Percentiles rank a stretch among this genome's conserved stretches.
phyloP scores from a whole-genome alignment of 1,140 invertebrate species.

The Ephestia elutella region DNA sequence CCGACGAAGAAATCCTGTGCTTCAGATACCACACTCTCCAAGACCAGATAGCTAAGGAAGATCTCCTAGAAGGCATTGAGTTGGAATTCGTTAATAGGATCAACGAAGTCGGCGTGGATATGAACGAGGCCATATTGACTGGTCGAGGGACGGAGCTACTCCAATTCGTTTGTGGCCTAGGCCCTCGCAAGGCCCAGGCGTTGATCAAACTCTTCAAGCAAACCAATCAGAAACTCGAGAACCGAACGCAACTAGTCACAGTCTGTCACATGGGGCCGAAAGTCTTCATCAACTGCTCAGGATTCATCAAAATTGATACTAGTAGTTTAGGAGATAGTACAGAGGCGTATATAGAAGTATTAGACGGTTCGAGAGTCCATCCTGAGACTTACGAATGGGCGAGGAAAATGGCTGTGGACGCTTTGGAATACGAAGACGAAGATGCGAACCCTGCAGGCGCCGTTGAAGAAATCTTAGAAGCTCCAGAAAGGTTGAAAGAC shows the following conservation, averaged over 20 bases:
- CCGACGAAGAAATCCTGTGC: constrained; percentile 96
- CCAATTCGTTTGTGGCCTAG: constrained; percentile 98
- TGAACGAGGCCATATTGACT: constrained; percentile 93
- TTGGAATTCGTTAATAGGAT: constrained; percentile 95
- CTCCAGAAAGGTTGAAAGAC: constrained; percentile 96
- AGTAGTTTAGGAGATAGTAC: constrained; percentile 94
- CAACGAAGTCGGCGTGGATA: constrained; percentile 99
- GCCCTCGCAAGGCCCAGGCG: constrained; percentile 94
- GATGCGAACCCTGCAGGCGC: constrained; percentile 97
- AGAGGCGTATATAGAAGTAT: constrained; percentile 95
- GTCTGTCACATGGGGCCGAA: constrained; percentile 98
- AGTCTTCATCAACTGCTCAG: constrained; percentile 99
- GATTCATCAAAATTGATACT: constrained; percentile 99
- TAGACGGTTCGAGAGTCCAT: constrained; percentile 98
- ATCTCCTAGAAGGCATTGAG: constrained; percentile 88
- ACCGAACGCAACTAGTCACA: constrained; percentile 95
- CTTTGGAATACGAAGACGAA: constrained; percentile 97
- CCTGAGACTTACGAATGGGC: constrained; percentile 99
- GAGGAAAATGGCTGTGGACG: constrained; percentile 99
- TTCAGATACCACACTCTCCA: constrained; percentile 93
- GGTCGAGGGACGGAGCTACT: constrained; percentile 91
- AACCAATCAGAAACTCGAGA: constrained; percentile 94
- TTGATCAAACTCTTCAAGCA: constrained; percentile 94
- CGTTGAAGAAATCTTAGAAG: constrained; percentile 96
- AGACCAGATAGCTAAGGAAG: constrained; percentile 90